phyloP scores from a whole-genome alignment of 2,888 invertebrate genomes.

The Cartodere bifasciata region DNA sequence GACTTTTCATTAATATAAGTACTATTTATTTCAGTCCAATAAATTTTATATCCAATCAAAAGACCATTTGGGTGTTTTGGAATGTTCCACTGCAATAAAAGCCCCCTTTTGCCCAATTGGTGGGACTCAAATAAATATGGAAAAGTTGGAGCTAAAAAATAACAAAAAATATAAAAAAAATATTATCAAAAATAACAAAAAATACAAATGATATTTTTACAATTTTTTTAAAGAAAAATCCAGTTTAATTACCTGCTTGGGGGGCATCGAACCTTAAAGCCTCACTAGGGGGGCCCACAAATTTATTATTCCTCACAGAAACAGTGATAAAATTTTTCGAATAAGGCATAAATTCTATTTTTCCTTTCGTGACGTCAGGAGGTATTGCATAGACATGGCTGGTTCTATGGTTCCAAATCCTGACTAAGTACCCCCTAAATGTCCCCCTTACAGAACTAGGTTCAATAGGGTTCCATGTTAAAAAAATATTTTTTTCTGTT shows the following conservation, averaged over 20 bases:
- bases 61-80: constrained; percentile 25
- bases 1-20: constrained; percentile 20
- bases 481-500: constrained; percentile 21
- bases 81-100: constrained; percentile 25
- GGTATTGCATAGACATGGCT: constrained; percentile 27
- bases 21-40: constrained; percentile 19
- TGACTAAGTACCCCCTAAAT: constrained; percentile 25
- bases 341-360: constrained; percentile 26
- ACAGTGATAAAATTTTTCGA: constrained; percentile 28
- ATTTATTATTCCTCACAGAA: constrained; percentile 26
- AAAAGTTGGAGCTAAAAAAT: constrained; percentile 22
- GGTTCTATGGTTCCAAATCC: constrained; percentile 25
- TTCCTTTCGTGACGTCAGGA: constrained; percentile 21
- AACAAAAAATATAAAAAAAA: too few species aligned
- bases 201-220: background rate
- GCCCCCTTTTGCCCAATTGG: constrained; percentile 22
- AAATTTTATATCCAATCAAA: constrained; percentile 25
- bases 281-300: constrained; percentile 26
- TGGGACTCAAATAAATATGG: constrained; percentile 22
- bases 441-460: constrained; percentile 23
- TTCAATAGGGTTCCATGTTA: constrained; percentile 24
- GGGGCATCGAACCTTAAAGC: constrained; percentile 27
- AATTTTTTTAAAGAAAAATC: constrained; percentile 1
- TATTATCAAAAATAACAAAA: background rate
- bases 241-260: constrained; percentile 21